A percentile compares a stretch with the other conserved stretches of the same genome.
These are phyloP conservation scores for Rhyzopertha dominica DNA, from an alignment of 1,140 invertebrate species.

Conservation along the genomic window DNA sequence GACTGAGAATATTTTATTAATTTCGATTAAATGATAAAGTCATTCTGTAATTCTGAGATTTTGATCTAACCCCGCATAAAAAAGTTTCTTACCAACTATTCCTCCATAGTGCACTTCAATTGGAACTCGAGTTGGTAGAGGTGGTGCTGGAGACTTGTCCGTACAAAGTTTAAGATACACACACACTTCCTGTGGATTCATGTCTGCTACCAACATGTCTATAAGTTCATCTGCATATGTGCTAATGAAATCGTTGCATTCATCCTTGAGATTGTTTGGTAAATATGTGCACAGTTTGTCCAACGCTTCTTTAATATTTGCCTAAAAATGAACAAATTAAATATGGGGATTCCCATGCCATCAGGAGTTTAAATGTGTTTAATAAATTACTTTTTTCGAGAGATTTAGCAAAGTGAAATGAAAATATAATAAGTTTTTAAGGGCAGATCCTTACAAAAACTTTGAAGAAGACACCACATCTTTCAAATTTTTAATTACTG, in stretches of 20 bases:
- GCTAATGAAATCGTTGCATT: conserved; percentile 75
- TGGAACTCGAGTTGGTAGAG: conserved; percentile 7
- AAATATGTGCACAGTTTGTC: conserved; percentile 68
- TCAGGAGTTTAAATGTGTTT: too few relatives aligned
- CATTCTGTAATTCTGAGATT: too few relatives aligned
- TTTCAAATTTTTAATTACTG: too few relatives aligned
- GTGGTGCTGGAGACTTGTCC: conserved; percentile 32
- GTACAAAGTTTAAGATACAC: conserved; percentile 67
- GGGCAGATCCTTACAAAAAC: too few relatives aligned
- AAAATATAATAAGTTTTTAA: too few relatives aligned
- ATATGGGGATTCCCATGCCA: too few relatives aligned
- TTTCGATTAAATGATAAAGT: too few relatives aligned
- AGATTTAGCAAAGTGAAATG: too few relatives aligned
- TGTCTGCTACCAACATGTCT: conserved; percentile 70
- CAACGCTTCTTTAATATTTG: conserved; percentile 63
- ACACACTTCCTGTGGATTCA: conserved; percentile 74
- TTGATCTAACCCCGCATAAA: background rate
- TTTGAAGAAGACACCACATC: too few relatives aligned
- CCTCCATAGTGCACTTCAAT: conserved; percentile 43
- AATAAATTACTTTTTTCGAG: too few relatives aligned
- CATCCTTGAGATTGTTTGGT: conserved; percentile 53
- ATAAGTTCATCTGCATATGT: conserved; percentile 69
- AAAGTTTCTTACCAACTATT: conserved; percentile 41
- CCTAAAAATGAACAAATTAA: conserved; percentile 52
- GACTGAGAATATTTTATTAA: too few relatives aligned